Base-by-base conservation (phyloP, 1,140 invertebrate species). In the Hyposmocoma kahamanoa region DNA sequence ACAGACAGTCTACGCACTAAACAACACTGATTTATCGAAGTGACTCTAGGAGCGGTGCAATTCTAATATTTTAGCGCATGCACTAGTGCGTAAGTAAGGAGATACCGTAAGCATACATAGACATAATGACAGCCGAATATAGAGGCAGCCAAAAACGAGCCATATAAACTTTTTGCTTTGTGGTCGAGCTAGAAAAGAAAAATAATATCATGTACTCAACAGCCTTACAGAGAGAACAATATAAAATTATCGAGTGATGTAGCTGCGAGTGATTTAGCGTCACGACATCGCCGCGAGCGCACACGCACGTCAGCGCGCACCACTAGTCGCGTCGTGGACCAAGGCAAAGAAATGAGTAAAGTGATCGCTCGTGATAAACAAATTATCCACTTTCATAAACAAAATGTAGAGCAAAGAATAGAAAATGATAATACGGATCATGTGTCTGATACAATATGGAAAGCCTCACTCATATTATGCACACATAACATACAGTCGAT, bases 101-200 rank as follows among this genome's bases (percentile, higher is more conserved):
- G 47, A 57, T 70, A 84, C 68, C 74, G 72, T 69, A 82, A 84
- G 81, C 81, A 81, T 84, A 82, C 81, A 84, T 79, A 84, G 78
- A 82, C 72, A 84, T 67, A 81, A 84, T 53, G 74, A 84, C 75
- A 84, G 75, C 73, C 78, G 79, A 62, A 84, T 67, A 80, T 79
- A 82, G 76, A 82, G 76, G 74, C 80, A 84, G 78, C 80, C 80
- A 80, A 84, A 77, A 76, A 84, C 79, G 79, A 84, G 81, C 81
- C 81, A 83, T 77, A 78, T 80, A 72, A 80, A 81, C 72, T 80
- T 80, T 84, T 84, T 82, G 81, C 74, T 72, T 79, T 84, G 81
- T 70, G 72, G 73, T 81, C 73, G 75, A 63, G 79, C 81, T 83
- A 84, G 77, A 84, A 83, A 64, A 80, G 67, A 74, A 72, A 71